These are phyloP conservation scores for Philaethria dido DNA, from an alignment of 2,888 invertebrate species.

Conservation along the genomic window DNA sequence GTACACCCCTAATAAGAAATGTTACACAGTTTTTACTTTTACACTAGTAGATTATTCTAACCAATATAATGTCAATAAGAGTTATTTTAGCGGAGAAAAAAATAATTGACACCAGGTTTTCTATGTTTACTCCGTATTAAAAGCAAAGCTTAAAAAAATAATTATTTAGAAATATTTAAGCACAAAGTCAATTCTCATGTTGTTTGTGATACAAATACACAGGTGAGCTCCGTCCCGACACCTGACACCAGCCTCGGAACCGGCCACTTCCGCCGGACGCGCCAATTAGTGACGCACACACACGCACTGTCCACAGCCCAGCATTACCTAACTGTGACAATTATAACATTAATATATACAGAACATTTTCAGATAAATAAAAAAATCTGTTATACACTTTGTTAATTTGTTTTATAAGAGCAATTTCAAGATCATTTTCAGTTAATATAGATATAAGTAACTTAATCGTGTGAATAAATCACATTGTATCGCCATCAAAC, in stretches of 20 bases:
- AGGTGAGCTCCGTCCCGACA: conserved; percentile 68
- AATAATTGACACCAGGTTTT: no score
- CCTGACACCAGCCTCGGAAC: conserved; percentile 79
- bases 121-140: no score
- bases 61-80: no score
- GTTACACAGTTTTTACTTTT: no score
- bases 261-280: conserved; percentile 82
- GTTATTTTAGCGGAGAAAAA: no score
- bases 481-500: no score
- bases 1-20: no score
- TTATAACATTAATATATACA: conserved; percentile 41
- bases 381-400: neutral
- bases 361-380: conserved; percentile 25
- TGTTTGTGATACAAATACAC: conserved; percentile 50
- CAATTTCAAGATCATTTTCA: no score
- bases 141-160: neutral
- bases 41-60: no score
- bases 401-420: neutral
- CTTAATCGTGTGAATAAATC: no score
- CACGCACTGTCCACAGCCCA: conserved; percentile 46
- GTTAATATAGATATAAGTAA: no score
- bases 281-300: conserved; percentile 79
- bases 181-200: conserved; percentile 36
- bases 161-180: conserved; percentile 8
- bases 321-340: conserved; percentile 40